Conservation (phyloP, 2,113 vertebrate genomes). For the Plectropomus leopardus region DNA sequence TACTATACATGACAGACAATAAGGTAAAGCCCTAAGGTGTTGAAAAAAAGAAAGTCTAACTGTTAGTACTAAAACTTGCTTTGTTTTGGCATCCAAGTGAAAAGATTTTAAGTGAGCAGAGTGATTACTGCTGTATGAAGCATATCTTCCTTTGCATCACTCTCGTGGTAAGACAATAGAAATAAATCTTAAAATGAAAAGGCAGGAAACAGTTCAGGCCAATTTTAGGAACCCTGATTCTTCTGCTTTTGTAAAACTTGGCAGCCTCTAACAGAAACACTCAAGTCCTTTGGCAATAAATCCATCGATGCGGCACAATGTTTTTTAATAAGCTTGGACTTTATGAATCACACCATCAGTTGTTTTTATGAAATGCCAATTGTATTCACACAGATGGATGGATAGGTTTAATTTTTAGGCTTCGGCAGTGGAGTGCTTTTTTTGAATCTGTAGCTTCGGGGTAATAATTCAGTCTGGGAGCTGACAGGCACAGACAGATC, state of each 20-base stretch:
- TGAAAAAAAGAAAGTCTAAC: no score
- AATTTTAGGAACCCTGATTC: neutral
- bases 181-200: neutral
- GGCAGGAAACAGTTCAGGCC: neutral
- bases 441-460: constrained; percentile 17
- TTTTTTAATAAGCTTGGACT: constrained; percentile 57
- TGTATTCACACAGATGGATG: constrained; percentile 60
- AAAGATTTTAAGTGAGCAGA: neutral
- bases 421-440: constrained; percentile 1
- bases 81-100: no score
- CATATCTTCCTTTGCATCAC: neutral
- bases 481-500: constrained; percentile 54
- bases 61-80: neutral
- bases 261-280: constrained; percentile 19
- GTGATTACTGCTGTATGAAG: neutral
- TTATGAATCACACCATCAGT: constrained; percentile 51
- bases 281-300: constrained; percentile 40
- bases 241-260: constrained; percentile 2
- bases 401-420: constrained; percentile 60
- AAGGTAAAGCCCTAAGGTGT: no score
- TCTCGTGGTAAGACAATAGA: neutral
- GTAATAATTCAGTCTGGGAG: constrained; percentile 67
- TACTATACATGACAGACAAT: no score
- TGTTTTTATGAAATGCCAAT: constrained; percentile 71
- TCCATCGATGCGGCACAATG: constrained; percentile 10